phyloP scores from a whole-genome alignment of 2,888 invertebrate genomes.

The Aelia acuminata region DNA sequence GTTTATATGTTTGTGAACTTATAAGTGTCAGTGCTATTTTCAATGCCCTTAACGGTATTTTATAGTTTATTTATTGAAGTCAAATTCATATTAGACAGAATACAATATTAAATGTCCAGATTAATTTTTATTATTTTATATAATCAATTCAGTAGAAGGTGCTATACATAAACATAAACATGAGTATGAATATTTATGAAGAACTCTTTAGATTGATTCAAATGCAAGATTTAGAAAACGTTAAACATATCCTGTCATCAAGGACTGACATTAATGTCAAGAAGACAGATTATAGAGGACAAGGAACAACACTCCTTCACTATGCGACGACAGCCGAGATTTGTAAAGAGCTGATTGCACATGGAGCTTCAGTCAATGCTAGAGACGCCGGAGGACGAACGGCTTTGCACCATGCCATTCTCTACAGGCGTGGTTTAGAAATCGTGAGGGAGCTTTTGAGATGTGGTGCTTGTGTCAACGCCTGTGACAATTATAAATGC shows the following conservation, averaged over 20 bases:
- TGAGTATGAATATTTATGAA: conserved; percentile 4
- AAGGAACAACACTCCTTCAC: neutral
- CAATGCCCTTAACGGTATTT: neutral
- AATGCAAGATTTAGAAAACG: neutral
- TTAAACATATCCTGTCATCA: neutral
- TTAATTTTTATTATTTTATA: neutral
- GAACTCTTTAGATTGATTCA: neutral
- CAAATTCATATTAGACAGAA: neutral
- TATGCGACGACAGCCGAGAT: neutral
- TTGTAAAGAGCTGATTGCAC: neutral
- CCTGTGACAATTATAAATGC: conserved; percentile 5
- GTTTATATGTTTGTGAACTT: neutral
- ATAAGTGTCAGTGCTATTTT: neutral
- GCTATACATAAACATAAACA: neutral
- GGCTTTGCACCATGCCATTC: neutral
- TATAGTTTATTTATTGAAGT: neutral
- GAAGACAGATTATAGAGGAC: neutral
- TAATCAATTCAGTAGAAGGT: neutral
- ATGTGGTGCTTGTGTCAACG: neutral
- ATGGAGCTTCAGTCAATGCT: neutral
- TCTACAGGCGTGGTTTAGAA: neutral
- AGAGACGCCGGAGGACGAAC: neutral
- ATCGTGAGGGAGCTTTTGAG: neutral
- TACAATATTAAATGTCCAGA: neutral
- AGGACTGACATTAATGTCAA: neutral